phyloP scores from a whole-genome alignment of 64 coral and sea anemone genomes.

The Montipora sp. region DNA sequence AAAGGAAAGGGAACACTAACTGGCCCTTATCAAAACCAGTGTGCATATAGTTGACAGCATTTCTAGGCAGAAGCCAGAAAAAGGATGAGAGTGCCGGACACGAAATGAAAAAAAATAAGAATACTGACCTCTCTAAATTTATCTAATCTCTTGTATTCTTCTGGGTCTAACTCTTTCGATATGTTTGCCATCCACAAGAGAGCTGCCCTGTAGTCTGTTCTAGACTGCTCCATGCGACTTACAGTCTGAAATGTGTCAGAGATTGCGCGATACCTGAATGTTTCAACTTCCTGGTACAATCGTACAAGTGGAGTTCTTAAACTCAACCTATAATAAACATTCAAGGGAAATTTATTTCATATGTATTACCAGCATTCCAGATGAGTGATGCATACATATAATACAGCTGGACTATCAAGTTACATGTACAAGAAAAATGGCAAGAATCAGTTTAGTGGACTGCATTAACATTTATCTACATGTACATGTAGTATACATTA shows the following conservation, averaged over 20 bases:
- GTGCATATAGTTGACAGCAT: too few species aligned
- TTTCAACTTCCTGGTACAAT: conserved; percentile 98
- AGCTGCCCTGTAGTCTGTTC: conserved; percentile 95
- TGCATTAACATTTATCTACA: too few species aligned
- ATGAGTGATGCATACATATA: too few species aligned
- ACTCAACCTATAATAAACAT: conserved; percentile 65
- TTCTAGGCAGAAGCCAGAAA: too few species aligned
- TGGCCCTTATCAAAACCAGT: too few species aligned
- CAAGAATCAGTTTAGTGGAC: too few species aligned
- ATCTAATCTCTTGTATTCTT: conserved; percentile 95
- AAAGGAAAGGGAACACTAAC: too few species aligned
- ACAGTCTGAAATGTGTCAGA: conserved; percentile 91
- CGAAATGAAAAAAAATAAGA: background rate
- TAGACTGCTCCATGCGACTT: conserved; percentile 83
- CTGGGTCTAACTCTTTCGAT: conserved; percentile 96
- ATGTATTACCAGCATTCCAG: too few species aligned
- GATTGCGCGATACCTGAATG: conserved; percentile 90
- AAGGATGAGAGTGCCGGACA: too few species aligned
- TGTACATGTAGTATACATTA: conserved; percentile 1
- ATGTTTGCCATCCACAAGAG: conserved; percentile 98
- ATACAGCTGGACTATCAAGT: too few species aligned
- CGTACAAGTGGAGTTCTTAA: conserved; percentile 93
- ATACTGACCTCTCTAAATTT: conserved; percentile 95
- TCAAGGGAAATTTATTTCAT: background rate
- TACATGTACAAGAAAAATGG: too few species aligned